Evolutionary conservation across 2,888 invertebrate species (phyloP), one percentile per base, ranked within the genome.

Genomic region (Drosophila multiciliata): DNA sequence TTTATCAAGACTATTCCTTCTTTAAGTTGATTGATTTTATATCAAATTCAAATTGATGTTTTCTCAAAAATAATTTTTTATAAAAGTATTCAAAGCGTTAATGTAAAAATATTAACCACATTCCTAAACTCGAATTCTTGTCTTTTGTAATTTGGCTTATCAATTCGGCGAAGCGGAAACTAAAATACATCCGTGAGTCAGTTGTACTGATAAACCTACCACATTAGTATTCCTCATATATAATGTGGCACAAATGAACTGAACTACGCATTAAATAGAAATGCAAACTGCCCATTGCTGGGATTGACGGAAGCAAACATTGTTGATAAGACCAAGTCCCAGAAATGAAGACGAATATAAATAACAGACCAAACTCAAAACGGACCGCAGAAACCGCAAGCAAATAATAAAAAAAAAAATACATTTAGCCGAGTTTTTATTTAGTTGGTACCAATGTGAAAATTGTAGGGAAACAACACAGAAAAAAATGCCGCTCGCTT

Each of bases 281-380:
- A 80, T 80, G 83, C 77, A 75, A 79, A 79, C 79, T 80, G 71
- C 65, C 71, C 81, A 61, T 29, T 53, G 53, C 66, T 45, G 70
- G 58, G 67, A 29, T 26, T 58, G 35, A 59, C 90, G 90, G 83
- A 88, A 86, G 68, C 83, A 85, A 85, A 90, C 78, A 88, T n/a
- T 55, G 45, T 58, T 84, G 85, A 85, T 85, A 85, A 85, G 89
- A 50, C 58, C 66, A 65, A 71, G 42, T 49, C 11, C 33, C 26
- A 35, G 48, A 50, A 55, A 50, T 55, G 38, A 23, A 45, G 73
- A 48, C 66, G 50, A 42, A 45, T 60, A 52, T 53, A 73, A 66
- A 54, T 36, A 61, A 17, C 23, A 45, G 15, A 36, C 36, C n/a
- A 57, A 55, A 26, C 33, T 9, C 26, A 42, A 62, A 64, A 40